Base-by-base conservation (phyloP, 23 tunicate species). In the Halocynthia aurantium region DNA sequence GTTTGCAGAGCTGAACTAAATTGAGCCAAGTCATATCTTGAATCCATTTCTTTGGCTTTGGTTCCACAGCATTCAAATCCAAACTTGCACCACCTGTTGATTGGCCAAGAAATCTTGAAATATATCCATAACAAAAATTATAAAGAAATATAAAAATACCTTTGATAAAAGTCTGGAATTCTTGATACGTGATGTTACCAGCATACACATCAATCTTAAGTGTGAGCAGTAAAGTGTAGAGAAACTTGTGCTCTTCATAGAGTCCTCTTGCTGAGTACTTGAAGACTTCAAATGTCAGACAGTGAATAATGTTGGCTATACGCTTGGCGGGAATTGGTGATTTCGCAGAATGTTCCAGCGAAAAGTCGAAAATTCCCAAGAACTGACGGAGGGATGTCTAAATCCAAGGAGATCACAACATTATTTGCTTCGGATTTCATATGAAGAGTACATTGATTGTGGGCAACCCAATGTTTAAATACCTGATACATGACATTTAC, bases 401-500 rank as follows among this genome's bases (percentile, higher is more conserved):
- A 44, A 85, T 55, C 7, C 40, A 21, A 67, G 12, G 2, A 20
- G 11, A 65, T 65, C 63, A 31, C 44, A 31, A 31, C 44, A 31
- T 31, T 31, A 31, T 31, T 31, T 31, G 44, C 44, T 31, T 31
- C 4, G 44, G 44, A 31, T 31, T 31, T 31, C 44, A 31, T 0
- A 31, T 31, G 44, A 31, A 31, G 2, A 31, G 44, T 31, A 31
- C 1, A 31, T 31, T 31, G 44, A 31, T 31, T 31, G 44, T 31
- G 44, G 44, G 44, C 44, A 31, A 31, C 44, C 44, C 44, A 1
- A 44, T 51, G 11, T 7, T n/a, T 11, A 51, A 74, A 4, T 67
- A 92, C 98, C 92, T 96, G 99, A 81, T 96, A 96, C 99, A 96
- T 96, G 78, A 96, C 99, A 72, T 96, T 96, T 77, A 96, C 99